Evolutionary conservation across 2,113 vertebrate genomes (phyloP).

Genomic region (Platichthys stellatus): DNA sequence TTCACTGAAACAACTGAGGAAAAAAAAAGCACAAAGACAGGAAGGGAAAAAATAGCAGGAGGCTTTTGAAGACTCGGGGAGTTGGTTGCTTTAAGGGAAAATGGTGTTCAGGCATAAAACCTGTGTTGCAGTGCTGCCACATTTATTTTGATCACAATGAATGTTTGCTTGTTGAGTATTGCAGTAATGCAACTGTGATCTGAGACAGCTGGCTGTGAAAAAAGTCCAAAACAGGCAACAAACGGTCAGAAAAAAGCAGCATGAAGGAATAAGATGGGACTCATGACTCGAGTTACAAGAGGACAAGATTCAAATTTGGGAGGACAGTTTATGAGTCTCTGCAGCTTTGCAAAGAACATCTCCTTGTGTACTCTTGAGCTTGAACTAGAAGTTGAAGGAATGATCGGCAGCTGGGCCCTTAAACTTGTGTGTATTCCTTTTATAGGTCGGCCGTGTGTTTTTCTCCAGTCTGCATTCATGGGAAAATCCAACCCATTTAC

Average conservation of each 20-base stretch:
- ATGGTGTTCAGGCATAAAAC: slow-evolving; percentile 26
- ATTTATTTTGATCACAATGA: slow-evolving; percentile 5
- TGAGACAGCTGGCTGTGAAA: slow-evolving; percentile 20
- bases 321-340: not conserved
- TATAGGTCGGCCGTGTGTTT: not conserved
- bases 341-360: slow-evolving; percentile 1
- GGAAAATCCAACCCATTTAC: slow-evolving; percentile 23
- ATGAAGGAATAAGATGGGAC: slow-evolving; percentile 47
- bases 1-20: slow-evolving; percentile 1
- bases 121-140: not conserved
- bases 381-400: not conserved
- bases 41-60: slow-evolving; percentile 39
- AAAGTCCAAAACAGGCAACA: slow-evolving; percentile 55
- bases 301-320: slow-evolving; percentile 9
- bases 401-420: not conserved
- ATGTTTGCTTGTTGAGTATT: slow-evolving; percentile 21
- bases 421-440: not conserved
- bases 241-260: not conserved
- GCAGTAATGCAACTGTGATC: slow-evolving; percentile 35
- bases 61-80: slow-evolving; percentile 7
- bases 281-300: slow-evolving; percentile 1
- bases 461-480: not conserved
- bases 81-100: slow-evolving; percentile 18
- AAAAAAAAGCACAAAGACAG: slow-evolving; percentile 53
- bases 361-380: not conserved